Evolutionary conservation across 2,113 vertebrate species (phyloP), one percentile per base, ranked within the genome.

Genomic region (Nycticryphes semicollaris): DNA sequence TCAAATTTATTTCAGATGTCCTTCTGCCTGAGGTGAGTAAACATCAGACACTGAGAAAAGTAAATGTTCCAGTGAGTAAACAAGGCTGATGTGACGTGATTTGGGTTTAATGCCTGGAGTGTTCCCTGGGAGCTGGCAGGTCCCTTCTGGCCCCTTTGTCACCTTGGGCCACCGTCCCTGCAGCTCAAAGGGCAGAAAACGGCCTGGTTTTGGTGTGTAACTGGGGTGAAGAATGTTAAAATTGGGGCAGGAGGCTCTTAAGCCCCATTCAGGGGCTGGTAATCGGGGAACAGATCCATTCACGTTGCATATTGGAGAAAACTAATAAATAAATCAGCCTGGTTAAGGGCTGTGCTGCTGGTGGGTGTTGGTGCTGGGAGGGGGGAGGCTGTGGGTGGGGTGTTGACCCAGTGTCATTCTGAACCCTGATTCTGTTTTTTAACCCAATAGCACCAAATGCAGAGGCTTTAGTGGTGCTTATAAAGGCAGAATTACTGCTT

Each of bases 11-110:
- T 80, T 95, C 99, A 3, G 98, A 99, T 45, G 99, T 99, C 70
- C 98, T 99, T 27, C 91, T 99, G 57, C 99, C 99, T 10, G 99
- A 99, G 98, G 99, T 99, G 84, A 98, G 96, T 18, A 30, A 62
- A 50, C 2, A 0, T 0, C 9, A 4, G 37, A 15, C 1, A 0
- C 2, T 6, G 20, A 12, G 57, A 17, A 4, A 16, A 41, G 20
- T 0, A 7, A 1, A 9, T 0, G 2, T 3, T 19, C 97, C 98
- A 98, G 99, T 98, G 59, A 95, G 89, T 12, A 6, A 73, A 39
- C 23, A 24, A 8, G 6, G 2, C 2, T 4, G 4, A 33, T 4
- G 21, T 33, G 21, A 2, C 0, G 3, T n/a, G 73, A 7, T 5
- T n/a, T 0, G 4, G 7, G n/a, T 25, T 37, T 25, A 11, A 23